phyloP scores from a whole-genome alignment of 2,797 vertebrate species.

The Xenopus petersii region DNA sequence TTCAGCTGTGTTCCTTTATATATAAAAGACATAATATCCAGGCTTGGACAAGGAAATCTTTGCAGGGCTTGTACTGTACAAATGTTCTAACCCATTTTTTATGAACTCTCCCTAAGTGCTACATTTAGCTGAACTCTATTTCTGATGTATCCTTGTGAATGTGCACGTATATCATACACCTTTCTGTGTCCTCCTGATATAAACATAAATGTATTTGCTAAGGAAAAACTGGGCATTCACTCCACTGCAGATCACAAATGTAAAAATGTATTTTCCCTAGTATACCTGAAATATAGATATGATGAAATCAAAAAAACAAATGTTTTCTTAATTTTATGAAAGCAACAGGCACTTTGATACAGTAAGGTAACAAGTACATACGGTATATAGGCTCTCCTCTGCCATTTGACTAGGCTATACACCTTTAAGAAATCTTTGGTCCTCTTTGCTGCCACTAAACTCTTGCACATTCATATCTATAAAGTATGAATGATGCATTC shows the following conservation, averaged over 20 bases:
- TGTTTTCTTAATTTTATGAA: constrained; percentile 70
- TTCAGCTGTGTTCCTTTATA: not conserved
- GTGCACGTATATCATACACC: constrained; percentile 48
- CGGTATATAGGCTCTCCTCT: constrained; percentile 75
- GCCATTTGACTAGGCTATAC: constrained; percentile 67
- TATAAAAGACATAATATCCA: constrained; percentile 58
- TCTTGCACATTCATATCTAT: constrained; percentile 63
- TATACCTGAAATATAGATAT: constrained; percentile 75
- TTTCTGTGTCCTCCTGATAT: constrained; percentile 57
- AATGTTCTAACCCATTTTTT: constrained; percentile 63
- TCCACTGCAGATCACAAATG: constrained; percentile 74
- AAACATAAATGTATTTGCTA: constrained; percentile 63
- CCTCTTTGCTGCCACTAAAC: constrained; percentile 72
- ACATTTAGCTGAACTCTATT: constrained; percentile 69
- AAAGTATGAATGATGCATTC: constrained; percentile 61
- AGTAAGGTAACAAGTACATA: constrained; percentile 76
- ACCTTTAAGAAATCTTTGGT: constrained; percentile 92
- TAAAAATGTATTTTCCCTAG: constrained; percentile 61
- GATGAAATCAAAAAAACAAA: constrained; percentile 66
- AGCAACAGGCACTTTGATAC: constrained; percentile 93
- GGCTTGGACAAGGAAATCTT: constrained; percentile 59
- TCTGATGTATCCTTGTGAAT: constrained; percentile 57
- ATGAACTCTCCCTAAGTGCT: constrained; percentile 72
- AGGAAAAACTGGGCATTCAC: constrained; percentile 70
- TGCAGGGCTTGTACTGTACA: constrained; percentile 61